Percentiles rank a stretch among this genome's conserved stretches.
phyloP scores from a whole-genome alignment of 2,113 vertebrate genomes.

The Bujurquina vittata region DNA sequence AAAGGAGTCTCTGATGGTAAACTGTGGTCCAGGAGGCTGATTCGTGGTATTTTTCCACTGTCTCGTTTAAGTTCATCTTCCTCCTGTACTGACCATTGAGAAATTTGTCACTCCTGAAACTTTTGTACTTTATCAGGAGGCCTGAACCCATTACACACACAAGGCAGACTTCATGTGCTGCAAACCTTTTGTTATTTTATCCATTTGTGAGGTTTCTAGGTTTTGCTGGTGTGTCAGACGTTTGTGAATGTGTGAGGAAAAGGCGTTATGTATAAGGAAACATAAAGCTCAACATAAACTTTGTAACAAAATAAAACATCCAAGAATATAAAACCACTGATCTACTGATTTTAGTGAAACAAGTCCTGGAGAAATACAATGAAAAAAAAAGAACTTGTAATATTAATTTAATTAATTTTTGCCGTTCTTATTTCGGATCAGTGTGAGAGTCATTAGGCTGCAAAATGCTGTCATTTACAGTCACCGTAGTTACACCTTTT shows the following conservation, averaged over 20 bases:
- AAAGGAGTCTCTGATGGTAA: constrained; percentile 25
- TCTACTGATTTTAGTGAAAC: too few species aligned
- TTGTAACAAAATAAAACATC: too few species aligned
- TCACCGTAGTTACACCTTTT: too few species aligned
- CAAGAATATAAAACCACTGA: too few species aligned
- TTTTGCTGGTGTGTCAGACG: constrained; percentile 28
- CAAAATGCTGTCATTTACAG: too few species aligned
- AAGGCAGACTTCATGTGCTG: neutral
- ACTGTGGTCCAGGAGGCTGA: constrained; percentile 49
- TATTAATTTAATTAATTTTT: too few species aligned
- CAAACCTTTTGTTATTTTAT: constrained; percentile 27
- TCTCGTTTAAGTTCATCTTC: constrained; percentile 13
- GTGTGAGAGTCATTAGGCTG: too few species aligned
- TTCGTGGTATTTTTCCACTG: constrained; percentile 28
- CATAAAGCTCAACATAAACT: too few species aligned
- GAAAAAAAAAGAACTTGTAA: too few species aligned
- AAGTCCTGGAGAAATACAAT: too few species aligned
- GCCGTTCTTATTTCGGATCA: too few species aligned
- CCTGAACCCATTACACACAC: neutral
- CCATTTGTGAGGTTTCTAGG: constrained; percentile 24
- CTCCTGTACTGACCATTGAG: constrained; percentile 8
- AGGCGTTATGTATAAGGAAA: too few species aligned
- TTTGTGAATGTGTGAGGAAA: constrained; percentile 30
- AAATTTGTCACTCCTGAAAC: neutral
- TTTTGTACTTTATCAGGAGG: neutral